A percentile compares a stretch with the other conserved stretches of the same genome.
These are phyloP conservation scores for Semaprochilodus insignis DNA, from an alignment of 2,797 vertebrate species.

Conservation along the genomic window DNA sequence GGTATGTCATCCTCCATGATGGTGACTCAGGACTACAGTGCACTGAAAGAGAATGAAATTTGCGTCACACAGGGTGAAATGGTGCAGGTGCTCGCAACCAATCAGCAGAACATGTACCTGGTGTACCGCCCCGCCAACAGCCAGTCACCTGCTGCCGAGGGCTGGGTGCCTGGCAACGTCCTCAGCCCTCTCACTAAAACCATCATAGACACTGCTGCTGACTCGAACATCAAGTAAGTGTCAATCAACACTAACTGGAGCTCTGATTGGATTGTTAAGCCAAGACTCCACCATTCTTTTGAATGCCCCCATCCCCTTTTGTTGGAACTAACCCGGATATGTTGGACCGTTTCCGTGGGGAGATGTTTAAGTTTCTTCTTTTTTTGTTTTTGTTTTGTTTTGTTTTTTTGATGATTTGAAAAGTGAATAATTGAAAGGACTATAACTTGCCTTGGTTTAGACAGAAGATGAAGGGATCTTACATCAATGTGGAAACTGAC, in stretches of 20 bases:
- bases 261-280: constrained; percentile 65
- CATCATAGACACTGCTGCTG: constrained; percentile 87
- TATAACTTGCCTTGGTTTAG: constrained; percentile 75
- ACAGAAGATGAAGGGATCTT: constrained; percentile 71
- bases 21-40: constrained; percentile 95
- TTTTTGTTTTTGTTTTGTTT: constrained; percentile 65
- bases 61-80: constrained; percentile 92
- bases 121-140: constrained; percentile 92
- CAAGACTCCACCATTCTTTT: constrained; percentile 70
- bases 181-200: constrained; percentile 88
- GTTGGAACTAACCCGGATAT: constrained; percentile 75
- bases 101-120: constrained; percentile 99
- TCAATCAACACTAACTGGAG: constrained; percentile 71
- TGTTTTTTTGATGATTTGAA: constrained; percentile 75
- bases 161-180: constrained; percentile 95
- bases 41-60: constrained; percentile 98
- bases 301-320: constrained; percentile 53
- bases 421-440: constrained; percentile 66
- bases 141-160: constrained; percentile 93
- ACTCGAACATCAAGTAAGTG: constrained; percentile 99
- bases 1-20: constrained; percentile 91
- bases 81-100: constrained; percentile 93
- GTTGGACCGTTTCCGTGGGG: constrained; percentile 70
- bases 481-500: constrained; percentile 85
- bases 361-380: constrained; percentile 63